phyloP scores from a whole-genome alignment of 35 echinoderm and acorn worm species.

The Ptychodera flava region DNA sequence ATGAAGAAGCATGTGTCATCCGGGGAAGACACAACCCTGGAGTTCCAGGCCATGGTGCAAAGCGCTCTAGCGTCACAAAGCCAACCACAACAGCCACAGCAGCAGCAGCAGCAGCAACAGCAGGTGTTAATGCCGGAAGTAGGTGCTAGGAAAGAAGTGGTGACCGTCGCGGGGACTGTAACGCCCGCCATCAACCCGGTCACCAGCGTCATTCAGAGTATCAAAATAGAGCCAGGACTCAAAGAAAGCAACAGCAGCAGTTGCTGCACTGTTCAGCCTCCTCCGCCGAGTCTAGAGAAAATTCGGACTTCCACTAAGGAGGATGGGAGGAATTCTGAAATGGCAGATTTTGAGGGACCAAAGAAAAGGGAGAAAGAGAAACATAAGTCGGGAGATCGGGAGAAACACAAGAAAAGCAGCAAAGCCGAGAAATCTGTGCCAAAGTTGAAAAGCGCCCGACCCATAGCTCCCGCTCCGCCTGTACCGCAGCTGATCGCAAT shows the following conservation, averaged over 20 bases:
- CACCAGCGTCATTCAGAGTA: neutral
- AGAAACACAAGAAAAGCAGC: conserved; percentile 61
- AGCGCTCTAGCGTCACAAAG: neutral
- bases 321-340: neutral
- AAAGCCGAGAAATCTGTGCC: conserved; percentile 68
- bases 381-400: conserved; percentile 50
- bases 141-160: neutral
- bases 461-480: conserved; percentile 58
- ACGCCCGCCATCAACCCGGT: neutral
- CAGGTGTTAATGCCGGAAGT: neutral
- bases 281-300: neutral
- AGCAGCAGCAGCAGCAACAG: too few species aligned
- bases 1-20: neutral
- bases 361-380: conserved; percentile 61
- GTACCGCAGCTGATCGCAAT: conserved; percentile 79
- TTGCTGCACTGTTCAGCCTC: neutral
- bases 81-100: too few species aligned
- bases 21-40: neutral
- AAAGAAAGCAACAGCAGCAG: neutral
- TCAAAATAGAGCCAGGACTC: neutral
- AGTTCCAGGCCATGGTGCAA: neutral
- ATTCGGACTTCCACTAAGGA: neutral
- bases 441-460: conserved; percentile 71
- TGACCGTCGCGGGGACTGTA: neutral
- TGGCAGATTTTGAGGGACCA: neutral